phyloP scores from a whole-genome alignment of 1,140 invertebrate species.

The Oncopeltus fasciatus region DNA sequence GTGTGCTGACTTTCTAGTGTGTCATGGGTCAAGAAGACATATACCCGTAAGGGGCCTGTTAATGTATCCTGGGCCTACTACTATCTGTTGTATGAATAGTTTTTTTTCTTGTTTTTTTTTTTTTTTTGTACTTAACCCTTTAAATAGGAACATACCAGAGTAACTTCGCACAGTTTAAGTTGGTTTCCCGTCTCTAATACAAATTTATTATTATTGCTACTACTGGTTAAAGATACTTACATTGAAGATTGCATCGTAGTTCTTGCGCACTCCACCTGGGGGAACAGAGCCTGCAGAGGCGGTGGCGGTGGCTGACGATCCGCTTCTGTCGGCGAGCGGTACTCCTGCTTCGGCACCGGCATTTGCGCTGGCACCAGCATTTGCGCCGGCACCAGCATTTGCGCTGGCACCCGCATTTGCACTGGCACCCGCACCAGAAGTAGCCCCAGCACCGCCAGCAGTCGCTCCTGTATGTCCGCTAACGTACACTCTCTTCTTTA shows the following conservation, averaged over 20 bases:
- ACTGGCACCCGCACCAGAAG: background rate
- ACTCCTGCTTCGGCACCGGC: conserved; percentile 19
- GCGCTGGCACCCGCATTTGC: background rate
- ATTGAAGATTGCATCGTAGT: background rate
- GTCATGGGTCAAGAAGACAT: too few species aligned
- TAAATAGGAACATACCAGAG: background rate
- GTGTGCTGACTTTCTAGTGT: too few species aligned
- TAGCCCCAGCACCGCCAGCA: background rate
- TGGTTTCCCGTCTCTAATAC: background rate
- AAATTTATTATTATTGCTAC: background rate
- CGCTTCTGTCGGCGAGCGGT: conserved; percentile 13
- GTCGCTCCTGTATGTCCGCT: background rate
- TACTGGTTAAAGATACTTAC: too few species aligned
- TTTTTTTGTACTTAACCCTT: background rate
- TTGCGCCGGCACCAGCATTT: conserved; percentile 4
- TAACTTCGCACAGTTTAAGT: background rate
- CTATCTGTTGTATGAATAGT: too few species aligned
- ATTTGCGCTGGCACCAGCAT: conserved; percentile 13
- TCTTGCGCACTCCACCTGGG: background rate
- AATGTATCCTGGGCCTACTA: too few species aligned
- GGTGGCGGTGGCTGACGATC: conserved; percentile 19
- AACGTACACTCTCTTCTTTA: background rate
- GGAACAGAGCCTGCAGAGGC: conserved; percentile 6
- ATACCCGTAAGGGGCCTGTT: too few species aligned
- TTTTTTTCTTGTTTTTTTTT: background rate